Percentiles rank a stretch among this genome's conserved stretches.
Evolutionary conservation across 2,888 invertebrate genomes (phyloP).

Genomic region (Heterodera filipjevi): DNA sequence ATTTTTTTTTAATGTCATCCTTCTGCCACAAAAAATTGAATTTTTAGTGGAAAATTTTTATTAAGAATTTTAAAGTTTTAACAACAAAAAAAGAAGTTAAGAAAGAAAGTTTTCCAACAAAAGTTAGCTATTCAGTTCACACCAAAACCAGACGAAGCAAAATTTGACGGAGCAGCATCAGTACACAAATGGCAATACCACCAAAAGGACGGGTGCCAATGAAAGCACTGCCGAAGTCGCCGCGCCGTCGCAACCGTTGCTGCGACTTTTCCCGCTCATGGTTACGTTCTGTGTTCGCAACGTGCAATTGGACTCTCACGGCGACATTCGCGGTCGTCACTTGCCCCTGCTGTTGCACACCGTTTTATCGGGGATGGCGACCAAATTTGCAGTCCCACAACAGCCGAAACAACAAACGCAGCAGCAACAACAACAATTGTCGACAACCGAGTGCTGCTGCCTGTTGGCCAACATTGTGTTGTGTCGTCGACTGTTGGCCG

Average conservation of each 20-base stretch:
- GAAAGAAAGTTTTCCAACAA: too few species aligned
- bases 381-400: not conserved
- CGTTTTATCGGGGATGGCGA: conserved; percentile 39
- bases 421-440: not conserved
- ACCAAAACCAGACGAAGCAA: too few species aligned
- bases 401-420: not conserved
- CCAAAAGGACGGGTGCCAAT: not conserved
- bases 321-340: conserved; percentile 47
- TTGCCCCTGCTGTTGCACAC: conserved; percentile 49
- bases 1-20: conserved; percentile 28
- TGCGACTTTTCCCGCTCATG: conserved; percentile 39
- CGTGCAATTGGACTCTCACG: conserved; percentile 47
- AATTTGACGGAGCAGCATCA: too few species aligned
- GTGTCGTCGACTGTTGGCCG: conserved; percentile 37
- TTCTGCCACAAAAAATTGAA: too few species aligned
- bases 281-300: conserved; percentile 48
- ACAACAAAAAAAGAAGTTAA: too few species aligned
- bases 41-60: too few species aligned
- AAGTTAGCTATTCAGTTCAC: too few species aligned
- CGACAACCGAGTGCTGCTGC: conserved; percentile 33
- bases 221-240: not conserved
- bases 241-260: not conserved
- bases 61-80: too few species aligned
- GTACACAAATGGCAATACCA: too few species aligned
- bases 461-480: conserved; percentile 39